phyloP scores from a whole-genome alignment of 1,140 invertebrate genomes.

The Capitella teleta region DNA sequence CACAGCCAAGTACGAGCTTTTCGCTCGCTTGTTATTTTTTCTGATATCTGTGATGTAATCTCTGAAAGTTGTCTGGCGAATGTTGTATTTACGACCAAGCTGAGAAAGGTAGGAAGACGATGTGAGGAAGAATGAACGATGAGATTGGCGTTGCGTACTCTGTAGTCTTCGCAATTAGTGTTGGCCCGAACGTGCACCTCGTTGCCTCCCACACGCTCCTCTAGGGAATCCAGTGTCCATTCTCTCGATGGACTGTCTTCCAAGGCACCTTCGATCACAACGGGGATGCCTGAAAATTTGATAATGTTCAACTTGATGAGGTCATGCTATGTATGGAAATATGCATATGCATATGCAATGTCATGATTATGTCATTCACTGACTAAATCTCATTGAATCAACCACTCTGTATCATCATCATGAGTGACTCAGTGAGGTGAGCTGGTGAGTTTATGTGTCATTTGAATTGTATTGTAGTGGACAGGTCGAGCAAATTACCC shows the following conservation, averaged over 20 bases:
- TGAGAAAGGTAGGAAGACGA: conserved; percentile 1
- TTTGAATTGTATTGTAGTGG: too few species aligned
- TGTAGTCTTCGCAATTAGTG: conserved; percentile 14
- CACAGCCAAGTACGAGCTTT: conserved; percentile 20
- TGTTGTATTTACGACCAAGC: conserved; percentile 16
- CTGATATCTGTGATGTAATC: conserved; percentile 16
- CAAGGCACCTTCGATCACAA: conserved; percentile 13
- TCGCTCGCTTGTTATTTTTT: conserved; percentile 11
- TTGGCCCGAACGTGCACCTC: conserved; percentile 11
- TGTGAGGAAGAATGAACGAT: not conserved
- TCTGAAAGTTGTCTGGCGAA: conserved; percentile 15
- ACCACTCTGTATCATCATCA: too few species aligned
- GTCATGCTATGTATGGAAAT: too few species aligned
- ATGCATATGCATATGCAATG: too few species aligned
- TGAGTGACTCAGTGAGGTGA: too few species aligned
- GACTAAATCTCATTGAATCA: too few species aligned
- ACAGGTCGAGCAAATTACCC: too few species aligned
- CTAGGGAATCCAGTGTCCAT: conserved; percentile 14
- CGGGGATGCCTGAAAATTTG: conserved; percentile 14
- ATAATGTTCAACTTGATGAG: too few species aligned
- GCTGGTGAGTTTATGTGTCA: too few species aligned
- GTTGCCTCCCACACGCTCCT: conserved; percentile 11
- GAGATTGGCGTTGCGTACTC: conserved; percentile 6
- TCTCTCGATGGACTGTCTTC: conserved; percentile 13
- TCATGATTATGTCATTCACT: too few species aligned